Conservation (phyloP, 1,140 invertebrate genomes). For the Lanistes nyassanus region DNA sequence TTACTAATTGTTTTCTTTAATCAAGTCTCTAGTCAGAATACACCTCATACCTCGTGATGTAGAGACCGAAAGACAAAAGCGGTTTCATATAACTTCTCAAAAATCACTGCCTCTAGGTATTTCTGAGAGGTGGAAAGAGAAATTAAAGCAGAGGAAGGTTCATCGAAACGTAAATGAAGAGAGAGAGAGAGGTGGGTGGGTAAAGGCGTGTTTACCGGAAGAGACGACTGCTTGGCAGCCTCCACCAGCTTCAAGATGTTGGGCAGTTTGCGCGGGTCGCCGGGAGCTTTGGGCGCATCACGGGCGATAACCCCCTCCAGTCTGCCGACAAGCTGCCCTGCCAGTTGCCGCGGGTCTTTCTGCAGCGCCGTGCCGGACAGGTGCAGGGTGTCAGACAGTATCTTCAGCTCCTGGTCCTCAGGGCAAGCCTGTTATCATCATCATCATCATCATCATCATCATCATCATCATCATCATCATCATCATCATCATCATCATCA, state of each 20-base stretch:
- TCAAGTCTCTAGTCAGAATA: no score
- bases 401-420: constrained; percentile 88
- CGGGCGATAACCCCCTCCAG: constrained; percentile 68
- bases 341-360: constrained; percentile 93
- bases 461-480: not conserved
- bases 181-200: not conserved
- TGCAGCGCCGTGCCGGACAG: constrained; percentile 77
- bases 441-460: constrained; percentile 70
- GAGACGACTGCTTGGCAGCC: constrained; percentile 50
- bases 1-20: no score
- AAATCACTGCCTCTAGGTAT: no score
- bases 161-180: not conserved
- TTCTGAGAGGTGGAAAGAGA: not conserved
- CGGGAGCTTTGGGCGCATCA: constrained; percentile 52
- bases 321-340: constrained; percentile 90
- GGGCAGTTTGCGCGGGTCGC: constrained; percentile 59
- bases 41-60: no score
- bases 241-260: constrained; percentile 48
- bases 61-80: no score
- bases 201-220: constrained; percentile 35
- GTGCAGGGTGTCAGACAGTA: constrained; percentile 92
- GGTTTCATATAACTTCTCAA: no score
- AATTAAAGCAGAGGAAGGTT: not conserved
- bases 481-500: not conserved
- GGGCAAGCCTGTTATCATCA: constrained; percentile 62